Percentiles rank a stretch among this genome's conserved stretches.
These are phyloP conservation scores for Enteromius treurensis DNA, from an alignment of 2,797 vertebrate genomes.

Conservation along the genomic window DNA sequence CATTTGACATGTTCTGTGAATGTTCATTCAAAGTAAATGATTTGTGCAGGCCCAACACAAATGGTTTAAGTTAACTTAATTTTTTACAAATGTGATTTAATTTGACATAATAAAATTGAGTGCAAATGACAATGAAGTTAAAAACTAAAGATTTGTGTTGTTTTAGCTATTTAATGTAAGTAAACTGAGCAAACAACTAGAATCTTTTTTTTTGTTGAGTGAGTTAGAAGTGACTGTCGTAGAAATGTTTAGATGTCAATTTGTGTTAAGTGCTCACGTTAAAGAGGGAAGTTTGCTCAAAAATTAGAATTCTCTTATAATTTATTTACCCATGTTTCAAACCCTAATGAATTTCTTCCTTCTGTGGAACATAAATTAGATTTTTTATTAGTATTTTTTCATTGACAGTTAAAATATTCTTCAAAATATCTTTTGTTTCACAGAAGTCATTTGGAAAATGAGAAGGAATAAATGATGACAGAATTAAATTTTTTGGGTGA, in stretches of 20 bases:
- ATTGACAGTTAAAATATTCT: background rate
- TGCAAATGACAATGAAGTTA: too few species aligned
- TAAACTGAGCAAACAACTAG: too few species aligned
- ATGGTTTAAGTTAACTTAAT: too few species aligned
- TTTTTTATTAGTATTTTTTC: background rate
- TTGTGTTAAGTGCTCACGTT: background rate
- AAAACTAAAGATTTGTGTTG: too few species aligned
- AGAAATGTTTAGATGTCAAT: background rate
- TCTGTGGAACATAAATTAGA: background rate
- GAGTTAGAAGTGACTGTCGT: background rate
- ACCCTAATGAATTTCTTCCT: background rate
- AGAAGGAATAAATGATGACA: background rate
- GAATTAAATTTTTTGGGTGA: background rate
- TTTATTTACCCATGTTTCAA: background rate
- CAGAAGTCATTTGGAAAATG: background rate
- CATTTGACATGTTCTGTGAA: too few species aligned
- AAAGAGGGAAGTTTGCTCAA: background rate
- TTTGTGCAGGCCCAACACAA: too few species aligned
- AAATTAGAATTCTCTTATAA: background rate
- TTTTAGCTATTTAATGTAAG: too few species aligned
- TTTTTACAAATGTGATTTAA: too few species aligned
- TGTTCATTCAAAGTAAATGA: too few species aligned
- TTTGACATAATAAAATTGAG: too few species aligned
- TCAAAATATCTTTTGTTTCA: background rate
- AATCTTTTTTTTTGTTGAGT: too few species aligned